phyloP scores from a whole-genome alignment of 2,888 invertebrate genomes.

The Tinea semifulvella region DNA sequence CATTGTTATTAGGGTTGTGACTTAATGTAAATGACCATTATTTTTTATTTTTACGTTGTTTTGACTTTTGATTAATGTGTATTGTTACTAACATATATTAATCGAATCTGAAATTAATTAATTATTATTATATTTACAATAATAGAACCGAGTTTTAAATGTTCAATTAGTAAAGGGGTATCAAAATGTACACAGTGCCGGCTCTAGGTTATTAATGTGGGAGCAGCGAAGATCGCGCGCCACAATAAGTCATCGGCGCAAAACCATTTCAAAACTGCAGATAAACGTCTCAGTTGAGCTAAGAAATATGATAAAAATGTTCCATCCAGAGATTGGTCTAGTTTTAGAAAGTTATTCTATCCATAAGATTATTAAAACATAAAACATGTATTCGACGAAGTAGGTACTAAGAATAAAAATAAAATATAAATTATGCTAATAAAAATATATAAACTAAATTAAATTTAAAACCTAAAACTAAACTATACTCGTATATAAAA shows the following conservation, averaged over 20 bases:
- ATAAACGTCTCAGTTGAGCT: neutral
- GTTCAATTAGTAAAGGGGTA: neutral
- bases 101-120: neutral
- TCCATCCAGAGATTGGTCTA: neutral
- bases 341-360: neutral
- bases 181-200: slow-evolving; percentile 3
- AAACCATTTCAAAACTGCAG: slow-evolving; percentile 1
- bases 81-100: neutral
- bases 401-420: too few relatives aligned
- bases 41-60: too few relatives aligned
- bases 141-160: slow-evolving; percentile 6
- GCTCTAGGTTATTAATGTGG: slow-evolving; percentile 5
- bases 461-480: too few relatives aligned
- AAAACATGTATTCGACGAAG: too few relatives aligned
- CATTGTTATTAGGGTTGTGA: too few relatives aligned
- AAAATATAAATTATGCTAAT: too few relatives aligned
- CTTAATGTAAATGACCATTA: too few relatives aligned
- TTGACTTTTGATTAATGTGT: neutral
- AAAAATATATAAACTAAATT: too few relatives aligned
- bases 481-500: too few relatives aligned
- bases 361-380: neutral
- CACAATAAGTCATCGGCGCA: neutral
- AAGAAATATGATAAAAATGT: neutral
- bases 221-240: neutral
- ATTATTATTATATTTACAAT: neutral